Evolutionary conservation across 1,140 invertebrate genomes (phyloP).

Genomic region (Neodiprion fabricii): DNA sequence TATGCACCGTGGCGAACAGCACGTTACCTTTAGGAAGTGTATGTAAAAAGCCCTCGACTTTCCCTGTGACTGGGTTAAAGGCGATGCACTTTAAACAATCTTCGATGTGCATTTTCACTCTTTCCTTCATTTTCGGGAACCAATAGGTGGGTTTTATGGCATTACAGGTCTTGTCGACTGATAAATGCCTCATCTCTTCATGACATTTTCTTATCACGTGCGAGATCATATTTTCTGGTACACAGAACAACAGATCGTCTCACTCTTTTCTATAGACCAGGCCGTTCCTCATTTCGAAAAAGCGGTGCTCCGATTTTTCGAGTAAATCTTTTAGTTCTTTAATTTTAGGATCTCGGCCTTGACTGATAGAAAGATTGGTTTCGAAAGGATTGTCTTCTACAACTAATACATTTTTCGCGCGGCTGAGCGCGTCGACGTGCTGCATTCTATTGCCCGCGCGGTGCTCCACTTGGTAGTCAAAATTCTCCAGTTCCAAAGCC

Average conservation of each 20-base stretch:
- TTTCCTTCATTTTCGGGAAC: conserved; percentile 31
- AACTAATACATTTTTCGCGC: conserved; percentile 6
- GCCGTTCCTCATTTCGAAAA: conserved; percentile 32
- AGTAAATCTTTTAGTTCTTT: conserved; percentile 14
- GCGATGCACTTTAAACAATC: conserved; percentile 35
- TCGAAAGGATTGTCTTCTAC: conserved; percentile 26
- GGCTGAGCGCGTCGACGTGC: conserved; percentile 29
- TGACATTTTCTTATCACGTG: conserved; percentile 32
- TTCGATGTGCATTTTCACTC: conserved; percentile 27
- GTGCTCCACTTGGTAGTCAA: conserved; percentile 31
- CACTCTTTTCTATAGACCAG: conserved; percentile 30
- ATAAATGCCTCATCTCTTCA: conserved; percentile 33
- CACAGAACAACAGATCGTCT: conserved; percentile 32
- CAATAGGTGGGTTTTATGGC: conserved; percentile 28
- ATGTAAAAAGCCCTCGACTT: conserved; percentile 40
- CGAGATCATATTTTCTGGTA: conserved; percentile 32
- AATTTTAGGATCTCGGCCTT: conserved; percentile 27
- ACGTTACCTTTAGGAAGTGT: conserved; percentile 35
- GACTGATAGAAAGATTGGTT: conserved; percentile 23
- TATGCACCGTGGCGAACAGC: conserved; percentile 40
- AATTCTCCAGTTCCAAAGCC: conserved; percentile 31
- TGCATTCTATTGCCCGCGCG: conserved; percentile 24
- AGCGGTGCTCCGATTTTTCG: conserved; percentile 18
- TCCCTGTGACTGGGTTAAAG: conserved; percentile 27
- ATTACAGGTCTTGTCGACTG: conserved; percentile 28